A percentile compares a stretch with the other conserved stretches of the same genome.
Evolutionary conservation across 2,888 invertebrate genomes (phyloP).

Genomic region (Drosophila acutilabella): DNA sequence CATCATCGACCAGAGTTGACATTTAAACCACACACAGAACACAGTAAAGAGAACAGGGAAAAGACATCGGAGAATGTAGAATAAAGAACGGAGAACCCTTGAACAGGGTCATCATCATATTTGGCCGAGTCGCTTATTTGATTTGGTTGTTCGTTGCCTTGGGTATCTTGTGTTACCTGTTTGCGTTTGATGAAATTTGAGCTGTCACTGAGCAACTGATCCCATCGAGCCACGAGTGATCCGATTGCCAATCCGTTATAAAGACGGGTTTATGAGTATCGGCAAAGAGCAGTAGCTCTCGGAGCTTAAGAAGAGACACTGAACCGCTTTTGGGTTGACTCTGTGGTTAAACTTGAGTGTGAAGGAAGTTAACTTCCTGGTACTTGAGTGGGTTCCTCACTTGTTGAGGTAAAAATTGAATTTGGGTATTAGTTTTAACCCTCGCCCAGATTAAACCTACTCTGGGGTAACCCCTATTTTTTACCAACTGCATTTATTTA

Average conservation of each 20-base stretch:
- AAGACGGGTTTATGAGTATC: constrained; percentile 6
- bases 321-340: constrained; percentile 8
- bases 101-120: constrained; percentile 39
- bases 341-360: constrained; percentile 3
- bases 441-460: too few species aligned
- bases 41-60: background rate
- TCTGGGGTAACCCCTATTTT: too few species aligned
- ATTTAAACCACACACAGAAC: constrained; percentile 44
- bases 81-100: constrained; percentile 3
- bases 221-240: constrained; percentile 29
- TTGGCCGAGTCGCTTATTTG: constrained; percentile 38
- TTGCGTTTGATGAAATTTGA: constrained; percentile 47
- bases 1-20: constrained; percentile 52
- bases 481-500: constrained; percentile 1
- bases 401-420: constrained; percentile 9
- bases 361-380: constrained; percentile 6
- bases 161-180: constrained; percentile 58
- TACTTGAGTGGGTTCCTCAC: constrained; percentile 3
- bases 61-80: background rate
- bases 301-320: constrained; percentile 14
- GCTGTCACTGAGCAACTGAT: constrained; percentile 44
- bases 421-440: background rate
- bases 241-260: constrained; percentile 45
- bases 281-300: constrained; percentile 18
- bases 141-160: constrained; percentile 24